Evolutionary conservation across 2,113 vertebrate species (phyloP), one percentile per base, ranked within the genome.

Genomic region (Gopherus evgoodei): DNA sequence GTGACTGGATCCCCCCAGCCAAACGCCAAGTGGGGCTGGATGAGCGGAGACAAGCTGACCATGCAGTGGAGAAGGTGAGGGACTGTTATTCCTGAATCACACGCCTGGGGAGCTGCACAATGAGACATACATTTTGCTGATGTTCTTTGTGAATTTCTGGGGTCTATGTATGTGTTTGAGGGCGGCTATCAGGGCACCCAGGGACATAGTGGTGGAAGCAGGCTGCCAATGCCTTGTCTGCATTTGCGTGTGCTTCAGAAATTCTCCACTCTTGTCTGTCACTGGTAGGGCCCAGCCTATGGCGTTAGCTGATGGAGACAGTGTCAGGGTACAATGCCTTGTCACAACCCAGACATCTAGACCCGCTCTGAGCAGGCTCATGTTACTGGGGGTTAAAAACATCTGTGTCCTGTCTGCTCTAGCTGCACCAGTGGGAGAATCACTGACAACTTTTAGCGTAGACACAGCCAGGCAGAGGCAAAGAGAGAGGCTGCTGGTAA

Each of bases 141-240:
- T 4, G 11, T 29, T 29, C 42, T 87, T 11, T 31, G 69, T 87
- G 76, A 5, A 17, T 82, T 85, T 50, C 14, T 5, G 2, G 0
- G 1, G 9, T 82, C 86, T 0, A 0, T 1, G 2, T 14, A 19
- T 0, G 0, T 44, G 6, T 65, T 19, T 11, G 29, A 83, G 38
- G 22, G 29, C 38, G 49, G 83, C 75, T 54, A 25, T 27, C 53
- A 9, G 53, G 53, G 22, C 8, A 22, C 19, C 52, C 88, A 19
- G 9, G 57, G 11, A 54, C 59, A 25, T 25, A 6, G 25, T 44
- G 87, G 12, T 1, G 1, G 8, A 27, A 47, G 4, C 54, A 88
- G 17, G 19, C 29, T 10, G 53, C 24, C 1, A 22, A 9, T 75
- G 53, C 65, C 44, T 69, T 50, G 4, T 5, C 29, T 69, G 19